phyloP scores from a whole-genome alignment of 1,140 invertebrate genomes.

The Neelides sp. region DNA sequence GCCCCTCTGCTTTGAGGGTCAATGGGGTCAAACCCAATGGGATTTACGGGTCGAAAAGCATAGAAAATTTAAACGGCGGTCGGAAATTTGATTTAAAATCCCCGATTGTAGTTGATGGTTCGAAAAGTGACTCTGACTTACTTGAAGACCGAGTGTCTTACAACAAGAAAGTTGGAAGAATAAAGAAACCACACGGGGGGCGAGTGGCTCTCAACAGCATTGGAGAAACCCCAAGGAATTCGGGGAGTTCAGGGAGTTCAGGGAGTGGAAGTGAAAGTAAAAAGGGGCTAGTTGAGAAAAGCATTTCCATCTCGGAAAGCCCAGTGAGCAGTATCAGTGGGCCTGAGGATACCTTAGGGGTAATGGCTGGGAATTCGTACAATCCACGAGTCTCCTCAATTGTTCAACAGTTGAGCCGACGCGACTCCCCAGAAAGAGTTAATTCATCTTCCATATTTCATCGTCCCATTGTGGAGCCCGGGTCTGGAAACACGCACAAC shows the following conservation, averaged over 20 bases:
- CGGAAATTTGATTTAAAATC: no score
- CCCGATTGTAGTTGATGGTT: no score
- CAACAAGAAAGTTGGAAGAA: conserved; percentile 8
- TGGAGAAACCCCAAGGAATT: not conserved
- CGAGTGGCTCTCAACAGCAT: conserved; percentile 8
- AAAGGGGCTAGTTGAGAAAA: not conserved
- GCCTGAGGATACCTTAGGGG: conserved; percentile 5
- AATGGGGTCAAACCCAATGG: no score
- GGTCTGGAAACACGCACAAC: conserved; percentile 49
- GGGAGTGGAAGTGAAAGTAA: conserved; percentile 14
- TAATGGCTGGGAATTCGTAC: not conserved
- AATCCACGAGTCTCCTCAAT: conserved; percentile 16
- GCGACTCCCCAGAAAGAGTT: conserved; percentile 10
- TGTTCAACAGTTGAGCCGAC: conserved; percentile 15
- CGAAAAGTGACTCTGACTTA: no score
- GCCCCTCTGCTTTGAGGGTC: not conserved
- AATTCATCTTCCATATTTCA: not conserved
- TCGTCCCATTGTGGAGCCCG: conserved; percentile 32
- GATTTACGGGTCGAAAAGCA: no score
- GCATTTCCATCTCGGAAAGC: conserved; percentile 8
- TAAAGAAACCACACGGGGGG: conserved; percentile 8
- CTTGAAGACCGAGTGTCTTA: no score
- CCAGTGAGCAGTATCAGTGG: conserved; percentile 16
- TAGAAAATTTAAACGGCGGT: no score
- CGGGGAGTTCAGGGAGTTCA: not conserved